A percentile compares a stretch with the other conserved stretches of the same genome.
Conservation (phyloP, 2,797 vertebrate species). For the Lagocephalus sceleratus region DNA sequence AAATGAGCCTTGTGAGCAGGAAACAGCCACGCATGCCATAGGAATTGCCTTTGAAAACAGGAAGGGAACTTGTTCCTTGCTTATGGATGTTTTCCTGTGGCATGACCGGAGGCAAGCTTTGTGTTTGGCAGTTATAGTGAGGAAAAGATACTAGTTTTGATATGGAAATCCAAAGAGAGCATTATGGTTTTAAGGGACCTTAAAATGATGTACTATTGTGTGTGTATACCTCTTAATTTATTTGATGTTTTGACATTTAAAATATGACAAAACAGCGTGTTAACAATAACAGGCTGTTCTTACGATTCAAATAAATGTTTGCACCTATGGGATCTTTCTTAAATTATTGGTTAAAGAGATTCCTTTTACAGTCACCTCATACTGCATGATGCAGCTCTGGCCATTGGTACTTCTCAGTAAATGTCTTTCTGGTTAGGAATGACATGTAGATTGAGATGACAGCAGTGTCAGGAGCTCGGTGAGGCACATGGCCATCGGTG, state of each 20-base stretch:
- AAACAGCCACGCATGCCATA: conserved; percentile 81
- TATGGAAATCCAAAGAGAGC: conserved; percentile 58
- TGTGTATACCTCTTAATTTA: background rate
- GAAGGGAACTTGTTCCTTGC: conserved; percentile 89
- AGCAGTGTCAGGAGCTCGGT: conserved; percentile 71
- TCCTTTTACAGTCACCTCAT: conserved; percentile 4
- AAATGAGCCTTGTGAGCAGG: conserved; percentile 76
- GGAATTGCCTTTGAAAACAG: conserved; percentile 91
- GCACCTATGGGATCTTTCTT: conserved; percentile 10
- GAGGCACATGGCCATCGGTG: conserved; percentile 67
- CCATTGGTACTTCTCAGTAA: conserved; percentile 40
- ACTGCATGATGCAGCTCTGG: conserved; percentile 11
- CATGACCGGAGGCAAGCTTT: conserved; percentile 78
- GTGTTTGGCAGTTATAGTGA: conserved; percentile 77
- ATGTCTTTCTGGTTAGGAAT: conserved; percentile 54
- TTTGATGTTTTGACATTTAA: conserved; percentile 6
- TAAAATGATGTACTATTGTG: background rate
- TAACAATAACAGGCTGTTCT: background rate
- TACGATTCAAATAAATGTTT: no score
- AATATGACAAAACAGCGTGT: background rate
- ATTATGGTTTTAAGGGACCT: conserved; percentile 11
- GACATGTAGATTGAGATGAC: conserved; percentile 73
- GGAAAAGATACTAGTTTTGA: conserved; percentile 75
- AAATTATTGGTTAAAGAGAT: conserved; percentile 21
- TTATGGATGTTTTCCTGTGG: conserved; percentile 86